Conservation (phyloP, 1,140 invertebrate genomes). For the Drosophila burlai region DNA sequence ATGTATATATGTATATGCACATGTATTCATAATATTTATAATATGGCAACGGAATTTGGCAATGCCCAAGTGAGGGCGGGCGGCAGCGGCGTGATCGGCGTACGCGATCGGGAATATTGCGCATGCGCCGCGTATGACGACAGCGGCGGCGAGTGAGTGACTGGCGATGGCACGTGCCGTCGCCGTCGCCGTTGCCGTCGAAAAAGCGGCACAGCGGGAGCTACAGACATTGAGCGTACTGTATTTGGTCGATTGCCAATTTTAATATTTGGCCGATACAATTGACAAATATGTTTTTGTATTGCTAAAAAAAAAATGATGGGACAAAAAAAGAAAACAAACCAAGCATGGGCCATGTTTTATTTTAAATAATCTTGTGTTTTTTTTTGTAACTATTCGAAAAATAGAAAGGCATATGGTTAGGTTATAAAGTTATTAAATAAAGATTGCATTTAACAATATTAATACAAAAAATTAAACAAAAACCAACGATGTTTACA, state of each 20-base stretch:
- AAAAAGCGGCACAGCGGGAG: background rate
- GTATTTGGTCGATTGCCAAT: slow-evolving; percentile 47
- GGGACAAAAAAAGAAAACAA: slow-evolving; percentile 3
- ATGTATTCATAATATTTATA: background rate
- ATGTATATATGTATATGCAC: background rate
- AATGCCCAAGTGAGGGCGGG: slow-evolving; percentile 3
- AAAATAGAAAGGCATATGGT: background rate
- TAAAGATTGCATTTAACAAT: too few species aligned
- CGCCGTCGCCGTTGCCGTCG: background rate
- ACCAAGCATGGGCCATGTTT: background rate
- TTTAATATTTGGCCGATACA: slow-evolving; percentile 20
- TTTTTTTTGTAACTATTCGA: background rate
- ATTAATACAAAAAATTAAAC: too few species aligned
- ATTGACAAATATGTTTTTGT: slow-evolving; percentile 38
- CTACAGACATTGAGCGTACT: slow-evolving; percentile 23
- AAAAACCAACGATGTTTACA: too few species aligned
- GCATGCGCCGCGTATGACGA: slow-evolving; percentile 45
- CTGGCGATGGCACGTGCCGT: slow-evolving; percentile 63
- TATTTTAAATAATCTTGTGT: background rate
- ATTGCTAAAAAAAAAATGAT: slow-evolving; percentile 15
- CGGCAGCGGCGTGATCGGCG: slow-evolving; percentile 27
- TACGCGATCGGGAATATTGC: slow-evolving; percentile 29
- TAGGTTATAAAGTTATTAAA: background rate
- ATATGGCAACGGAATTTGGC: slow-evolving; percentile 31
- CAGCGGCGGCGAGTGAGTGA: slow-evolving; percentile 27